Evolutionary conservation across 1,140 invertebrate genomes (phyloP).

Genomic region (Aphis craccivora): DNA sequence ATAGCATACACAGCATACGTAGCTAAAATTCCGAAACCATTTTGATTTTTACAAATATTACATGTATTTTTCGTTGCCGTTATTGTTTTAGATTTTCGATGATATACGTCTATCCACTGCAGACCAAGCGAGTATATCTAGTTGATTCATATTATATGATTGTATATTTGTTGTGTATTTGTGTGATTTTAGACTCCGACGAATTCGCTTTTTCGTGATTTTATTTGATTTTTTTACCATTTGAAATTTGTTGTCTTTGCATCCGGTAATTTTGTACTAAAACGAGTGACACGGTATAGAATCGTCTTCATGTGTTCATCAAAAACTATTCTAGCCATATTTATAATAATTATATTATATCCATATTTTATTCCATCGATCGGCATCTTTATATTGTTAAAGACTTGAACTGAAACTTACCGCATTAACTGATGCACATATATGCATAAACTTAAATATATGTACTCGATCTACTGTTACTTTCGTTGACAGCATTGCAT

Average conservation of each 20-base stretch:
- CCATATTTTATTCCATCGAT: neutral
- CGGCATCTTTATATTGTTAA: neutral
- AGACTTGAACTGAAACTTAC: neutral
- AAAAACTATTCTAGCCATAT: neutral
- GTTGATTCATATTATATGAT: neutral
- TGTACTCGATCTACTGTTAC: neutral
- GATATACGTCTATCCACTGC: neutral
- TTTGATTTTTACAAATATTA: neutral
- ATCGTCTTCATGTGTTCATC: neutral
- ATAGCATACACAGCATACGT: no score
- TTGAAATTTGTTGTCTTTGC: neutral
- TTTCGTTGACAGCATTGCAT: neutral
- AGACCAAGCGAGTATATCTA: neutral
- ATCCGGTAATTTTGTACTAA: neutral
- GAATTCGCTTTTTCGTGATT: neutral
- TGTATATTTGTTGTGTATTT: neutral
- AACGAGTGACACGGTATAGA: neutral
- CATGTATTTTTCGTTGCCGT: neutral
- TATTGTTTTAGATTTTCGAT: neutral
- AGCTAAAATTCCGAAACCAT: no score
- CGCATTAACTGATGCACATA: neutral
- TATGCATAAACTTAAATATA: neutral
- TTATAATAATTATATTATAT: neutral
- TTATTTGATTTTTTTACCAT: slow-evolving; percentile 1
- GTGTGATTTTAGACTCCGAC: neutral